Evolutionary conservation across 1,140 invertebrate species (phyloP), one percentile per base, ranked within the genome.

Genomic region (Cydia fagiglandana): DNA sequence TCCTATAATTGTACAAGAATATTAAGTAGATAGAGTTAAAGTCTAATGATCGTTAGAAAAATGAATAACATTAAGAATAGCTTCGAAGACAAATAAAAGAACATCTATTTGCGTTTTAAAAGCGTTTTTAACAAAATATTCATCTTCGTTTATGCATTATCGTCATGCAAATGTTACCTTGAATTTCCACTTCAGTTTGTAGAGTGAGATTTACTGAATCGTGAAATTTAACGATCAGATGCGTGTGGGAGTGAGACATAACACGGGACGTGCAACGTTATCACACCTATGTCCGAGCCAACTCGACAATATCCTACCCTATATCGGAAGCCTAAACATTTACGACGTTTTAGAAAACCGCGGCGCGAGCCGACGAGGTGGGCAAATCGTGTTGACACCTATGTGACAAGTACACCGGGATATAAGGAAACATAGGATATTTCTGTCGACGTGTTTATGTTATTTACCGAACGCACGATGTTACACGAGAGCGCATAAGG

Each of bases 161-260:
- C 5, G 12, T 38, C n/a, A 17, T 70, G 66, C 34, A 38, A 70
- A 70, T 70, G 45, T 70, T 70, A 70, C 66, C 66, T 70, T 45
- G 38, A 70, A 70, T 66, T 30, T 45, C 66, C 30, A 70, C 66
- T 70, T 70, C 56, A 61, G 56, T 61, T 70, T 34, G 34, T 41
- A 41, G 30, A 41, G 30, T 70, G 66, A 70, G 66, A 61, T 61
- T 70, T 70, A 70, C 66, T 45, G 66, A 38, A 70, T 38, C 66
- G 66, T 70, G 34, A 70, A 70, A 70, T 70, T 70, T 70, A 70
- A 70, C 66, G 66, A 70, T 70, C 66, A 70, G 17, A 64, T 68
- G 64, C 66, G 66, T 45, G 66, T 70, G 30, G 66, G 66, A 38
- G 66, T 41, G 34, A 70, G 66, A 70, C 66, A 70, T 41, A 17